Evolutionary conservation across 1,140 invertebrate species (phyloP), one percentile per base, ranked within the genome.

Genomic region (Diorhabda elongata): DNA sequence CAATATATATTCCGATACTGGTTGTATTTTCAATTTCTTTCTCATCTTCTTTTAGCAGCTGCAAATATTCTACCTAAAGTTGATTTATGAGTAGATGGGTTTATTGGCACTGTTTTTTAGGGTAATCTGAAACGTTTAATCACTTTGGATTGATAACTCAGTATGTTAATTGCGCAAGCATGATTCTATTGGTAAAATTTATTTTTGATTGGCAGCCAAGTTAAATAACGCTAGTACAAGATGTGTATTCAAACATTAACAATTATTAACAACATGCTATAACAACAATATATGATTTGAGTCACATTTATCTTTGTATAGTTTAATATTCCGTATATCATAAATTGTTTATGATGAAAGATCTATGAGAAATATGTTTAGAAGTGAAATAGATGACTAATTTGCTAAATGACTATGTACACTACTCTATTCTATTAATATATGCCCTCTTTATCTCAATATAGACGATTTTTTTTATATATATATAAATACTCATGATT

Each of bases 211-310:
- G 42, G 42, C 52, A 65, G 47, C 64, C 41, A 44, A 65, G 47
- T 65, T 65, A 65, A 65, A 57, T 42, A 9, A 44, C 56, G 26
- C 42, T 65, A n/a, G 42, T 44, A 42, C 42, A 47, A 62, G 43
- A 62, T 62, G 61, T 62, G 61, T 52, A 52, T 70, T 72, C 73
- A 78, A 81, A 79, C 77, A 79, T 79, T 79, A 81, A 81, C 79
- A 81, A 80, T 26, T 78, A 78, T 80, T 73, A 81, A 81, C 77
- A 80, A 81, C 79, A 80, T 80, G 78, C 79, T 75, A 79, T 80
- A 81, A 81, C 79, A 81, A 80, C 77, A 77, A 78, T 78, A 78
- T 76, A 79, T 75, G 74, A 73, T 75, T 68, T 78, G 70, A 78
- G 70, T 75, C 79, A 77, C 67, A 78, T 72, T 74, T 78, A 75